Base-by-base conservation (phyloP, 2,888 invertebrate species). In the Amblyjoppa fuscipennis region DNA sequence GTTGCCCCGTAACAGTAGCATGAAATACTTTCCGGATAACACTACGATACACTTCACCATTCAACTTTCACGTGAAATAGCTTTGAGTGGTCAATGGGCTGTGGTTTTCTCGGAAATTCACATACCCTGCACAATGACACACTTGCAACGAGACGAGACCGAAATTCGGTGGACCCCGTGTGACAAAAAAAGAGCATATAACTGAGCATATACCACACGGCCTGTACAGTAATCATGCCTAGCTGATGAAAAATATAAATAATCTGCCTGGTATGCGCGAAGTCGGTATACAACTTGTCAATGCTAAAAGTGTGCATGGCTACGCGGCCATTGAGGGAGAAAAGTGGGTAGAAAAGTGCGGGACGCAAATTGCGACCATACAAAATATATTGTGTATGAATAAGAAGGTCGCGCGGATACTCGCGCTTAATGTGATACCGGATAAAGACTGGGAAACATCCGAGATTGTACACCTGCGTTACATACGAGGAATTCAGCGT, bases 191-290 rank as follows among this genome's bases (percentile, higher is more conserved):
- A 20, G 34, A 76, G 7, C 0, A 13, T 2, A 66, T 3, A 4
- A 34, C 0, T 2, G 49, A 1, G 3, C 6, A 28, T 41, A 75
- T 75, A 41, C 61, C 49, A 3, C n/a, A n/a, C 45, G 61, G 69
- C 0, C 1, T 70, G 28, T 70, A 51, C 6, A 28, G 51, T 25
- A 28, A 2, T 28, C 79, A 73, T 16, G 16, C 74, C 16, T n/a
- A 71, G 13, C 31, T 84, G 25, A 75, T 81, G 28, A 20, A 74
- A 20, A 80, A 82, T 45, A 73, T 61, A 25, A 74, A 28, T n/a
- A 61, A 61, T 25, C 16, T 74, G 11, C 0, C 2, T 5, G 45
- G 45, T 9, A 7, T 74, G 28, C 20, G n/a, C 0, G 45, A 74
- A 9, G 53, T 38, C 1, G 38, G n/a, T n/a, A n/a, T 34, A 66